Base-by-base conservation (phyloP, 2,113 vertebrate species). In the Smithornis capensis region DNA sequence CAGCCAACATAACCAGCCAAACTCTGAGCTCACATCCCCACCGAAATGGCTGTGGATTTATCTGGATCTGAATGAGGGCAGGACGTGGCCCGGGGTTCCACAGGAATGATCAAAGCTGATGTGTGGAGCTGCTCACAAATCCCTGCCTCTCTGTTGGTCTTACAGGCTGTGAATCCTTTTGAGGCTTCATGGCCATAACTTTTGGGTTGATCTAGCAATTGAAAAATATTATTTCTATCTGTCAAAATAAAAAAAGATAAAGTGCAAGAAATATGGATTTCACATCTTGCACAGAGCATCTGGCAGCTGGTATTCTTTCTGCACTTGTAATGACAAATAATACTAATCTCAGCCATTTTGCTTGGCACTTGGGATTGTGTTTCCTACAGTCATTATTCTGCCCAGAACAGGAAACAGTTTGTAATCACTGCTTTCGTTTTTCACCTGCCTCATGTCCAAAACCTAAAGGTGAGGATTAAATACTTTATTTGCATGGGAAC, bases 241-340 rank as follows among this genome's bases (percentile, higher is more conserved):
- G 90, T 95, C 90, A 92, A 96, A 96, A 83, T 71, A 95, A 67
- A 77, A 95, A 96, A 52, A 50, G 40, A 49, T 35, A 81, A 92
- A 47, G 23, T 19, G 19, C 5, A 73, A 89, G 83, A 85, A 94
- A 76, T 35, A 69, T 6, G 64, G 45, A 86, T 87, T 91, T 95
- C 83, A 81, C 83, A 81, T 90, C 85, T 94, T 64, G 52, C 40
- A 31, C 22, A 57, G 76, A 81, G 64, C 73, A 95, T 73, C 85
- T 96, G 94, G 93, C 94, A 93, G 71, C 85, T 85, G 23, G 38
- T 75, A 9, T 83, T 93, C 95, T 86, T 93, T 92, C 68, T 95
- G 44, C 76, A 68, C 93, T 97, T 92, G 79, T 83, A 93, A 81
- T 93, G 93, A 96, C 93, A 97, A 86, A 93, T 91, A 83, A 83